Evolutionary conservation across 30 jellyfish, hydroid and myxozoan species (phyloP).

Genomic region (Cassiopea xamachana): DNA sequence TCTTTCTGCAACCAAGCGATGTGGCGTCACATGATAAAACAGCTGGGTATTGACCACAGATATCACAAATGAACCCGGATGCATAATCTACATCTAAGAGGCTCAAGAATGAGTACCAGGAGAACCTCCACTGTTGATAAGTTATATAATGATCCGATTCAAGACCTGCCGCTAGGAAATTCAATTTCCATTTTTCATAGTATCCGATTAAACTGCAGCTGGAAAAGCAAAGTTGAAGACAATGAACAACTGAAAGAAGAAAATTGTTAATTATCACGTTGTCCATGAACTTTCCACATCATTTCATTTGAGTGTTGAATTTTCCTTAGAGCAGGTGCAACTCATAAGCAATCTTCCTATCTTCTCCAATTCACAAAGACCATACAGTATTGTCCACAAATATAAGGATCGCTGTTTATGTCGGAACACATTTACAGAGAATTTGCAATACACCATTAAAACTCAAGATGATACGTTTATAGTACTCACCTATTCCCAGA

Average conservation of each 20-base stretch:
- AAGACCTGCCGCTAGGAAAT: neutral
- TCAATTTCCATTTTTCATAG: too few species aligned
- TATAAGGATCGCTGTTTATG: neutral
- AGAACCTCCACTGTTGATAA: too few species aligned
- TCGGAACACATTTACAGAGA: too few species aligned
- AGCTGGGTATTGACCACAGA: neutral
- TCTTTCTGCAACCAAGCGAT: neutral
- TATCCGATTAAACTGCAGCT: too few species aligned
- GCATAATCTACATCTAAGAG: too few species aligned
- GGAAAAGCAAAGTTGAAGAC: too few species aligned
- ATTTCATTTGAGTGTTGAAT: neutral
- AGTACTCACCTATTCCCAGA: constrained; percentile 23
- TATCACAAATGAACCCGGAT: neutral
- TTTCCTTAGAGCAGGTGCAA: neutral
- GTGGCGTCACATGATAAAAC: constrained; percentile 1
- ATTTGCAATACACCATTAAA: neutral
- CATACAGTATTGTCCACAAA: neutral
- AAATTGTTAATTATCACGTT: too few species aligned
- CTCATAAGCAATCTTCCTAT: neutral
- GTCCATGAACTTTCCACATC: neutral
- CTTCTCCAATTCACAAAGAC: neutral
- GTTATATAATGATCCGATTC: neutral
- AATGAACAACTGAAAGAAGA: too few species aligned
- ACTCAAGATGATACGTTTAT: neutral
- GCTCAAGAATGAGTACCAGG: too few species aligned